Base-by-base conservation (phyloP, 2,113 vertebrate species). In the Etheostoma cragini region DNA sequence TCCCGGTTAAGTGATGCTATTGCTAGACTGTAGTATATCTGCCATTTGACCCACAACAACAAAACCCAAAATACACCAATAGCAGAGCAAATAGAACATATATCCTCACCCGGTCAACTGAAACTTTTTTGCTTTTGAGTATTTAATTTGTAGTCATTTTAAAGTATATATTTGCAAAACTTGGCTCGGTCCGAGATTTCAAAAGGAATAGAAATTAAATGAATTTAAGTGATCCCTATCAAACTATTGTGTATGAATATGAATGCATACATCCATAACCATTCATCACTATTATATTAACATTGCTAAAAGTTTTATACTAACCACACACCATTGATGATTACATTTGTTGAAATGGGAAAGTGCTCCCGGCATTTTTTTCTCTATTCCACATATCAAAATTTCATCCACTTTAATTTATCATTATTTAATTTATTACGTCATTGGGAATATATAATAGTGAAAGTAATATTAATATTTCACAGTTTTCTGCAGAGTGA, bases 221-320 rank as follows among this genome's bases (percentile, higher is more conserved):
- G 1, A 61, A 71, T 77, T 66, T 7, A 74, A 64, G 42, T 17
- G 56, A 72, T 8, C 33, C n/a, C 65, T 30, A 61, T 76, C 21
- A 49, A 79, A 82, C 11, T 64, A 42, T 61, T 57, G 22, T 45
- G 53, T 67, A 54, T 78, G 12, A 78, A 69, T 67, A 57, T 64
- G 72, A 70, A 88, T 6, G 33, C 19, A 16, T 46, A 22, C 16
- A 62, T 61, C 63, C 54, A 67, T 70, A 49, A 58, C 61, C 63
- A 72, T 89, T 80, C 33, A 82, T 92, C 69, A 78, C 52, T 76
- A 88, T 76, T 79, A 82, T 66, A 74, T 81, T 84, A 72, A 74
- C n/a, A 67, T 13, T 61, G 35, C 60, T 72, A n/a, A 84, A 90
- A 81, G 49, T 86, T 83, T 85, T 65, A 81, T 81, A 72, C 42